Evolutionary conservation across 2,888 invertebrate genomes (phyloP), one percentile per base, ranked within the genome.

Genomic region (Zhuqinia jingwanae): DNA sequence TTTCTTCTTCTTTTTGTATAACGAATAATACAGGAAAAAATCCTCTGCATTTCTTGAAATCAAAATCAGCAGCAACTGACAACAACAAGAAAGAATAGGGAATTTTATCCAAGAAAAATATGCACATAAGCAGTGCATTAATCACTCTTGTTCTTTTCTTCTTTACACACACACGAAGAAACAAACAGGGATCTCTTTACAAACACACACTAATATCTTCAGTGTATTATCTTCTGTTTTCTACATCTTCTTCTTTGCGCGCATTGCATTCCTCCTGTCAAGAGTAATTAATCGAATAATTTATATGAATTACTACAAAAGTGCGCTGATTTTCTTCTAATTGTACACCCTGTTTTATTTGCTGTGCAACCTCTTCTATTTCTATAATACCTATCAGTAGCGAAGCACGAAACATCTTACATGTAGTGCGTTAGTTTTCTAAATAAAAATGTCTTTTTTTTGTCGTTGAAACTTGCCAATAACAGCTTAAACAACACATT

Each of bases 251-350:
- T 70, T 70, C 10, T 75, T 53, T 30, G 6, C 13, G 15, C 17
- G 47, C 36, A 36, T 36, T 50, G 77, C 76, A 84, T 84, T 84
- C 45, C 25, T 15, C 53, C 68, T 79, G 85, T 85, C 85, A 85
- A 15, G 78, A 42, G 22, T 79, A 85, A 79, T 85, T 85, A 85
- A 58, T 78, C 78, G 58, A 42, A 58, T 78, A 85, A 85, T 85
- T 85, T 79, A 79, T 85, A 77, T 56, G 77, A 84, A 84, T 78
- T 85, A 60, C 56, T 36, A n/a, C 42, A 65, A 79, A n/a, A 78
- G 70, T 65, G 50, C 42, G 79, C 60, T 78, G 78, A 85, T 85
- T 85, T 85, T 25, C 63, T 85, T 79, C 58, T 85, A 73, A 85
- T 85, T 85, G 78, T 79, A 60, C 79, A 79, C 65, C 42, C 50